Evolutionary conservation across 2,797 vertebrate species (phyloP).

Genomic region (Pogoniulus pusillus): DNA sequence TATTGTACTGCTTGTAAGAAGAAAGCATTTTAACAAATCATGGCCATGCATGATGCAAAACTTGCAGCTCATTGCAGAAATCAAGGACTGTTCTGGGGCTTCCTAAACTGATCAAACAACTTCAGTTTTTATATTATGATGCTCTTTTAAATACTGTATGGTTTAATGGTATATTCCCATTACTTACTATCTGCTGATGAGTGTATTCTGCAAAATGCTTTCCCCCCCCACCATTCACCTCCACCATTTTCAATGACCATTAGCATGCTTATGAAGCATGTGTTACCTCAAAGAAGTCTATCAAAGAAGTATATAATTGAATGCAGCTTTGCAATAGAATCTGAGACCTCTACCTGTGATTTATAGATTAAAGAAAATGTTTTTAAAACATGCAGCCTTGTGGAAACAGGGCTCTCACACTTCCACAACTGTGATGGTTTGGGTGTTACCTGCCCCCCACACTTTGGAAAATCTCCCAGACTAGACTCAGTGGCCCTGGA

Average conservation of each 20-base stretch:
- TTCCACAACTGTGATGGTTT: no score
- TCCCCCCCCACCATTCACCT: no score
- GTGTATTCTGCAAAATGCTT: not conserved
- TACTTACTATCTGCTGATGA: not conserved
- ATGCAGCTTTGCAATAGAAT: not conserved
- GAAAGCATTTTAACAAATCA: not conserved
- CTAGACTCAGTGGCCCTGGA: no score
- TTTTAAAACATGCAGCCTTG: not conserved
- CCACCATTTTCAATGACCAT: not conserved
- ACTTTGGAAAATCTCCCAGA: no score
- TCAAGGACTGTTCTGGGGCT: not conserved
- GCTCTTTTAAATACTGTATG: not conserved
- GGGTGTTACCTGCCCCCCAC: no score
- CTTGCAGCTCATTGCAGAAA: not conserved
- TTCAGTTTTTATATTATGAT: not conserved
- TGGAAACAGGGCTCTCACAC: not conserved
- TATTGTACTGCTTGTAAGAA: not conserved
- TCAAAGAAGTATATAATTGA: not conserved
- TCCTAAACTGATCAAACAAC: not conserved
- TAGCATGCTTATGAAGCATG: not conserved
- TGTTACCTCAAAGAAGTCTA: not conserved
- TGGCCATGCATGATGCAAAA: rapidly evolving
- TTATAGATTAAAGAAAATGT: not conserved
- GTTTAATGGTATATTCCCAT: not conserved
- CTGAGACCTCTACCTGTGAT: not conserved